A percentile compares a stretch with the other conserved stretches of the same genome.
These are phyloP conservation scores for Proctacanthus coquilletti DNA, from an alignment of 1,140 invertebrate species.

Conservation along the genomic window DNA sequence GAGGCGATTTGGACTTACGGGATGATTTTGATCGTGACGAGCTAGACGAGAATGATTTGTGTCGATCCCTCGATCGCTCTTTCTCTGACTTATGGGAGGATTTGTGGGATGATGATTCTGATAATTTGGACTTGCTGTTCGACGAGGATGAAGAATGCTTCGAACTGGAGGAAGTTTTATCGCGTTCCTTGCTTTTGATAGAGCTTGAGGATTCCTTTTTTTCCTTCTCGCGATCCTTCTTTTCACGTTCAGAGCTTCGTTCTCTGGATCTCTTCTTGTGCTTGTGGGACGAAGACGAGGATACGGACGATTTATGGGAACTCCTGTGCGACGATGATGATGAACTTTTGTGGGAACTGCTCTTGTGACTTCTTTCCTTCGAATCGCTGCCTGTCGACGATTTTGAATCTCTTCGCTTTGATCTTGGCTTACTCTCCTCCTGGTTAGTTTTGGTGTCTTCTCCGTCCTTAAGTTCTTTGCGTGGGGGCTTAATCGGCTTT, in stretches of 20 bases:
- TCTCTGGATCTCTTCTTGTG: conserved; percentile 3
- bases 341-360: too few species aligned
- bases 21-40: background rate
- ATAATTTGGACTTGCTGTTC: conserved; percentile 4
- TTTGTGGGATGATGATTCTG: conserved; percentile 11
- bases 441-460: too few species aligned
- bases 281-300: too few species aligned
- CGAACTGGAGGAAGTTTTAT: conserved; percentile 5
- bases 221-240: too few species aligned
- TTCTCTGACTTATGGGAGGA: conserved; percentile 7
- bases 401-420: too few species aligned
- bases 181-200: conserved; percentile 1
- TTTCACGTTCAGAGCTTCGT: too few species aligned
- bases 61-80: conserved; percentile 8
- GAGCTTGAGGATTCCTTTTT: conserved; percentile 11
- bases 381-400: conserved; percentile 10
- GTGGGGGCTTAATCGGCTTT: too few species aligned
- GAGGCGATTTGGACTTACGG: background rate
- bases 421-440: too few species aligned
- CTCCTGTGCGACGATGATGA: conserved; percentile 6
- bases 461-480: too few species aligned
- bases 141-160: conserved; percentile 13
- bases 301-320: conserved; percentile 4
- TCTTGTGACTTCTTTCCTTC: conserved; percentile 8
- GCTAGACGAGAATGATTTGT: background rate